Base-by-base conservation (phyloP, 2,888 invertebrate genomes). In the Drosophila subsilvestris region DNA sequence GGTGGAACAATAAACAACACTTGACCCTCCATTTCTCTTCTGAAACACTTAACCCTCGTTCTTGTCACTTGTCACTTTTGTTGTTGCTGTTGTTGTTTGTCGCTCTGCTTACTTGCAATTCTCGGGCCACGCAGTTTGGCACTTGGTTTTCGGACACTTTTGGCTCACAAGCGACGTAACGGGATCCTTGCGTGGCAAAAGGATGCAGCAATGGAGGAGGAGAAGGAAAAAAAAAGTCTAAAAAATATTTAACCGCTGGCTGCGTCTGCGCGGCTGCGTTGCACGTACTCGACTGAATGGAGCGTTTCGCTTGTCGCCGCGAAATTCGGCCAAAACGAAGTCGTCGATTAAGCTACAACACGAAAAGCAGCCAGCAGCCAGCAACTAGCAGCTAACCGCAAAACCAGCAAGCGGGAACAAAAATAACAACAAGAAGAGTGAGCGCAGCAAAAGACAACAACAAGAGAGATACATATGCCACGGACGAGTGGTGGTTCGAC, bases 181-280 rank as follows among this genome's bases (percentile, higher is more conserved):
- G 25, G 25, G 63, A 66, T 65, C 60, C 78, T 72, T 73, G 37
- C 75, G 67, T 42, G 58, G 57, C 58, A 67, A 48, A 61, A 59
- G 60, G 68, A 60, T 12, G 43, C 53, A 18, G 14, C 27, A 17
- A 20, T 17, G 10, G 14, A 10, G 3, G 18, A 7, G 25, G 59
- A 63, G 29, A 63, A 54, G 32, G 49, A 49, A 47, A 58, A 58
- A 59, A 49, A 32, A n/a, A 9, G n/a, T 22, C 42, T 48, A 58
- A 45, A 29, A 57, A 56, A 32, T 47, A 18, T 45, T 17, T 44
- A 67, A 67, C 69, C 78, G 75, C 54, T 55, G 65, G 49, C 74
- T 74, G 82, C 79, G 88, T 86, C 85, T 70, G 75, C 83, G 86
- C 85, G 83, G 72, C 80, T 83, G 84, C 88, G 88, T 86, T 85